These are phyloP conservation scores for Drosophila yooni DNA, from an alignment of 2,888 invertebrate genomes.

Conservation along the genomic window DNA sequence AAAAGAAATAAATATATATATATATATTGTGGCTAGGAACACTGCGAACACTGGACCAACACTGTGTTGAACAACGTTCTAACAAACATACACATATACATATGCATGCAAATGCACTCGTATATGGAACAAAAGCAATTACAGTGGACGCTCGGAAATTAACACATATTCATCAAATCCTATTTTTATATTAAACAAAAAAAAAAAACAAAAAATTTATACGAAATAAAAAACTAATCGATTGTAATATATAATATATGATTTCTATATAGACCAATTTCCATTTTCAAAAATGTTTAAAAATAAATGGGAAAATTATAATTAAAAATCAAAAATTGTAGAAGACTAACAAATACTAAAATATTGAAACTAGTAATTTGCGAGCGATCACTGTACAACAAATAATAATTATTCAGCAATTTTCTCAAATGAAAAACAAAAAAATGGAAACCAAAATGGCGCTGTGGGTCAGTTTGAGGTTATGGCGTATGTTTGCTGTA, in stretches of 20 bases:
- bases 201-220: not conserved
- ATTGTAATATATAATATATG: constrained; percentile 9
- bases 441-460: not conserved
- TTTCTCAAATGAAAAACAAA: not conserved
- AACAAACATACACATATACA: constrained; percentile 19
- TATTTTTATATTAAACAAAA: constrained; percentile 5
- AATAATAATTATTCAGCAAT: constrained; percentile 1
- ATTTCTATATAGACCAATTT: constrained; percentile 15
- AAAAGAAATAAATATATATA: not conserved
- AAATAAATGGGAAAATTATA: not conserved
- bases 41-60: constrained; percentile 52
- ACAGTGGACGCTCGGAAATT: constrained; percentile 11
- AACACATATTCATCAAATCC: constrained; percentile 1
- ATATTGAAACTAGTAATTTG: not conserved
- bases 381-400: constrained; percentile 9
- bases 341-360: not conserved
- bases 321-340: not conserved
- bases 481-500: constrained; percentile 20
- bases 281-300: not conserved
- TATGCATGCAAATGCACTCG: not conserved
- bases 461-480: constrained; percentile 10
- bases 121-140: not conserved
- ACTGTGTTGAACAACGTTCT: constrained; percentile 38
- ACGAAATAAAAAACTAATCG: not conserved
- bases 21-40: constrained; percentile 3